Conservation (phyloP, 2,113 vertebrate species). For the Salvelinus namaycush region DNA sequence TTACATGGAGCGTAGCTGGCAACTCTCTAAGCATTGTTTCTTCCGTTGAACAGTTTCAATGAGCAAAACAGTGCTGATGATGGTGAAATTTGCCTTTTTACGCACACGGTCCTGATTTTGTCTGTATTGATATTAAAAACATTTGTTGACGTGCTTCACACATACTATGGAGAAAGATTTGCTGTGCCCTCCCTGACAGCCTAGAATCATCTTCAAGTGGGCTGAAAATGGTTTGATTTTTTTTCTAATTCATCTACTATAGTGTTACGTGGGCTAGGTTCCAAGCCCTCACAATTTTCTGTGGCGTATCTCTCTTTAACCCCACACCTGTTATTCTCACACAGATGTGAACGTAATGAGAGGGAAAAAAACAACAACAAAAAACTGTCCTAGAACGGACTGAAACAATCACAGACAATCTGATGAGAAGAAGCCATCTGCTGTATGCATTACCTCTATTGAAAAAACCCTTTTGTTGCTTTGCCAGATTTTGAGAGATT, state of each 20-base stretch:
- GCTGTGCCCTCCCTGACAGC: background rate
- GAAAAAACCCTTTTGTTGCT: conserved; percentile 46
- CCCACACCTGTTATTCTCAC: conserved; percentile 89
- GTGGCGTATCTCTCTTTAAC: conserved; percentile 76
- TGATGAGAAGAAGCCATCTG: conserved; percentile 83
- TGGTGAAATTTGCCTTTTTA: background rate
- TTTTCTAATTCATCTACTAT: conserved; percentile 79
- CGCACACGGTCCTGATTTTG: background rate
- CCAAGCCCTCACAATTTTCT: conserved; percentile 68
- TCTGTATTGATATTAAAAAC: background rate
- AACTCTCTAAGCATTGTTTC: no score
- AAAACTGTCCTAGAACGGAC: conserved; percentile 65
- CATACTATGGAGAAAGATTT: background rate
- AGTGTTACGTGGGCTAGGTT: conserved; percentile 69
- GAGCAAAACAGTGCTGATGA: background rate
- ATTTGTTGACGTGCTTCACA: background rate
- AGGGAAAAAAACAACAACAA: conserved; percentile 77
- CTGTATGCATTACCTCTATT: conserved; percentile 79
- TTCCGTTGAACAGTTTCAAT: no score
- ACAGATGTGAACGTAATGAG: conserved; percentile 75
- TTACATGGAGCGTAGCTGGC: background rate
- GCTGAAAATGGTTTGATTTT: background rate
- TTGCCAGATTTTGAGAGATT: conserved; percentile 46
- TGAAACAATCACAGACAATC: conserved; percentile 90
- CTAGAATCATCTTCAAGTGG: background rate